Base-by-base conservation (phyloP, 2,888 invertebrate species). In the Pogonocherus hispidulus region DNA sequence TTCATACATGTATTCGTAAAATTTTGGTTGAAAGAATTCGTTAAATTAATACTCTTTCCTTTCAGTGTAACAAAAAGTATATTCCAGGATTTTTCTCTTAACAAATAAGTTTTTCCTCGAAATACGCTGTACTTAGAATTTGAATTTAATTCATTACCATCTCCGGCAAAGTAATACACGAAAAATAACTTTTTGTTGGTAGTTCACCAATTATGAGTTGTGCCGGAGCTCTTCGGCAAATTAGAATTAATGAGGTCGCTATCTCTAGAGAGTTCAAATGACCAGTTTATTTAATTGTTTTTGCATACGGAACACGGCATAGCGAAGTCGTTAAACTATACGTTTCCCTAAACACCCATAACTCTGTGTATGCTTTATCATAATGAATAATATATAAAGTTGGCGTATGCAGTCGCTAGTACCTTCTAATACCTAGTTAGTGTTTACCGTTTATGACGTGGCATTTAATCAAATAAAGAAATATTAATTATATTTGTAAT, bases 261-360 rank as follows among this genome's bases (percentile, higher is more conserved):
- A 78, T 79, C 79, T 76, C 78, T 57, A 22, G 75, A 71, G 78
- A 76, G 74, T 77, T 75, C 69, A 76, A 76, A 77, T 76, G 77
- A 75, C 72, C 78, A 73, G 75, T 77, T 77, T 74, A 77, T 80
- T 79, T 77, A 79, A 81, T 78, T 79, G 81, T 81, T 81, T 81
- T 81, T 80, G 78, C 74, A 72, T 70, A 69, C 56, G 56, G 67
- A 66, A 71, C 69, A 64, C 66, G 69, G 76, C 72, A 74, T 75
- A 78, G 76, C 77, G 74, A 79, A 80, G 75, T 80, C 78, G 78
- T 81, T 81, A 81, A 80, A 79, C 77, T 77, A 75, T 67, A 74
- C 68, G 72, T 70, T 72, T 76, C 76, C 78, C 78, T 56, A 72
- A 78, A 76, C 77, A 67, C 66, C 70, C 67, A 76, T 78, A 78